A percentile compares a stretch with the other conserved stretches of the same genome.
These are phyloP conservation scores for Helicolenus hilgendorfi DNA, from an alignment of 2,797 vertebrate species.

Conservation along the genomic window DNA sequence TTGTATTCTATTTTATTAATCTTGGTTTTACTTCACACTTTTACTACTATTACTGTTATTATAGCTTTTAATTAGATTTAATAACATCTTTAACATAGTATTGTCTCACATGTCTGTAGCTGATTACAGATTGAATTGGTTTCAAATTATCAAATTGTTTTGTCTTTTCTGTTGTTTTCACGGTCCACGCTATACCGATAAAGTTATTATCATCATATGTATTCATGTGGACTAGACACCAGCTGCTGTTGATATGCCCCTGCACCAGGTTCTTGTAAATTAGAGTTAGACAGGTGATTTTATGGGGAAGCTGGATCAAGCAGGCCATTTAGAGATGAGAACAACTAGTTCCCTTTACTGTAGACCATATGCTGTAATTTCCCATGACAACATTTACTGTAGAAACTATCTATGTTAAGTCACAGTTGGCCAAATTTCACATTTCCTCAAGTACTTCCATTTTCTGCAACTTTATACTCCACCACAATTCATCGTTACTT, in stretches of 20 bases:
- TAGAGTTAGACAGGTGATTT: fast-evolving
- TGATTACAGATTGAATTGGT: no score
- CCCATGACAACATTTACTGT: neutral
- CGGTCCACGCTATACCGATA: fast-evolving
- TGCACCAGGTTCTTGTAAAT: neutral
- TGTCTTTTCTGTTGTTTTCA: no score
- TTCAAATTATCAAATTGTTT: no score
- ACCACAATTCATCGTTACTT: neutral
- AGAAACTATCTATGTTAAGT: neutral
- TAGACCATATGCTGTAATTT: neutral
- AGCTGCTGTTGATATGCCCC: neutral
- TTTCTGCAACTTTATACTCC: neutral
- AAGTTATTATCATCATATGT: no score
- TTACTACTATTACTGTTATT: no score
- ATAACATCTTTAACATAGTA: no score
- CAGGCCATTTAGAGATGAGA: neutral
- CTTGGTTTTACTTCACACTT: no score
- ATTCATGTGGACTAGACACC: neutral
- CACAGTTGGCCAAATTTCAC: neutral
- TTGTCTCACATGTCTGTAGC: no score
- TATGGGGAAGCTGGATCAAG: neutral
- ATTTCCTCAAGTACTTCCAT: neutral
- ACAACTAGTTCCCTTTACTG: neutral
- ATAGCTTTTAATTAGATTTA: no score
- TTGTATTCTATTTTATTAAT: no score